Evolutionary conservation across 1,140 invertebrate genomes (phyloP).

Genomic region (Diabrotica virgifera): DNA sequence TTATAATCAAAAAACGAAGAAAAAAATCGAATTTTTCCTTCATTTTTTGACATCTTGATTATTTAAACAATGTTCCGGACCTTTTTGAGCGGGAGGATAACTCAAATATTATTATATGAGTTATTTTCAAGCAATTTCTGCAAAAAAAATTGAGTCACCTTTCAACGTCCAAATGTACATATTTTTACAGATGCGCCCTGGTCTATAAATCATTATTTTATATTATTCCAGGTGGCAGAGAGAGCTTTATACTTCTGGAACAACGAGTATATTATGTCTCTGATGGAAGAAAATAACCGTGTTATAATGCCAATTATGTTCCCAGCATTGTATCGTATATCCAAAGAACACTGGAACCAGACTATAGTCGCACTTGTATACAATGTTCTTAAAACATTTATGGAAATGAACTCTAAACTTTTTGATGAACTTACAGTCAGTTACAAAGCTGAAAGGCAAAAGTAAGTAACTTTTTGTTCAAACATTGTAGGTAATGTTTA

Average conservation of each 20-base stretch:
- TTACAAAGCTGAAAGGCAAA: slow-evolving; percentile 96
- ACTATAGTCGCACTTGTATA: slow-evolving; percentile 99
- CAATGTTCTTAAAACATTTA: slow-evolving; percentile 99
- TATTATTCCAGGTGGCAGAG: slow-evolving; percentile 81
- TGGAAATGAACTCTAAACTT: slow-evolving; percentile 99
- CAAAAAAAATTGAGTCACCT: no score
- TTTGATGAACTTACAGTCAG: slow-evolving; percentile 98
- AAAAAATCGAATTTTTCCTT: no score
- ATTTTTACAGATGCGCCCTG: no score
- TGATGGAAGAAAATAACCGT: slow-evolving; percentile 90
- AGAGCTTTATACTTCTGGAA: slow-evolving; percentile 95
- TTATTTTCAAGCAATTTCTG: no score
- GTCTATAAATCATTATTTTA: neutral
- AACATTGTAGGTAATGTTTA: no score
- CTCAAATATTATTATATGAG: no score
- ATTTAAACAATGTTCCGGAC: no score
- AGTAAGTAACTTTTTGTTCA: slow-evolving; percentile 61
- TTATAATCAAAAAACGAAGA: no score
- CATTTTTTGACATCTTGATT: no score
- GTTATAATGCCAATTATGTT: slow-evolving; percentile 94
- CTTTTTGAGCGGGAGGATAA: no score
- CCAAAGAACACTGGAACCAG: slow-evolving; percentile 99
- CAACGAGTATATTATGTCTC: slow-evolving; percentile 94
- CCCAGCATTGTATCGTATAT: slow-evolving; percentile 95
- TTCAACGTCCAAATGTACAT: no score